Conservation (phyloP, 2,797 vertebrate genomes). For the Rhynchotus rufescens region DNA sequence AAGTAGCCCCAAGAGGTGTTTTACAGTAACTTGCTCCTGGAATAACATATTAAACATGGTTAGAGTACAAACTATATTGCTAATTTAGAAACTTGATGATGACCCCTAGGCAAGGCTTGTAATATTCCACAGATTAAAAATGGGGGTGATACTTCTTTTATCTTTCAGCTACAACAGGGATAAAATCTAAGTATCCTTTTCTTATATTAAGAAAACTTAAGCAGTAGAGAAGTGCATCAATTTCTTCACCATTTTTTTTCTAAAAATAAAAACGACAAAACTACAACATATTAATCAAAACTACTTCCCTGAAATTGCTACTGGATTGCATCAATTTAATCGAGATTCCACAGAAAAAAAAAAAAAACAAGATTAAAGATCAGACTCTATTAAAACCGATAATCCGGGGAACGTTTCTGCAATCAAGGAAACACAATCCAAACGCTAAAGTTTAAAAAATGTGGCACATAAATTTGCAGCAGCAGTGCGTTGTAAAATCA, state of each 20-base stretch:
- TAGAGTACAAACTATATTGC: not conserved
- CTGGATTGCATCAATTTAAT: not conserved
- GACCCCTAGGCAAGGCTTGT: accelerated
- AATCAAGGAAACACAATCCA: not conserved
- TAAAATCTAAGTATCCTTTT: accelerated
- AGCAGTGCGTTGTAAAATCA: not conserved
- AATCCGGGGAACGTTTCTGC: not conserved
- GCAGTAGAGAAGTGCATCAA: not conserved
- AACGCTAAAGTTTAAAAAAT: not conserved
- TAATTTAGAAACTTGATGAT: not conserved
- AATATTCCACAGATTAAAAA: not conserved
- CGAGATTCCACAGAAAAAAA: not conserved
- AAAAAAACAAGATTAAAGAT: not conserved
- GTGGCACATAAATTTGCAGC: not conserved
- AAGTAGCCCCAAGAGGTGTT: not conserved
- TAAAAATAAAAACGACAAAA: not conserved
- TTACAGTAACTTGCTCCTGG: not conserved
- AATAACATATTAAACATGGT: not conserved
- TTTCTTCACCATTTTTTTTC: not conserved
- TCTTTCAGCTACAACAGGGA: accelerated
- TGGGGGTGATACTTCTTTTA: not conserved
- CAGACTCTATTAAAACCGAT: accelerated
- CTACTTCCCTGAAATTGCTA: not conserved
- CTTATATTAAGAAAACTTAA: not conserved
- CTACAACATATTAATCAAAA: not conserved